Evolutionary conservation across 2,888 invertebrate species (phyloP).

Genomic region (Pollenia labialis): DNA sequence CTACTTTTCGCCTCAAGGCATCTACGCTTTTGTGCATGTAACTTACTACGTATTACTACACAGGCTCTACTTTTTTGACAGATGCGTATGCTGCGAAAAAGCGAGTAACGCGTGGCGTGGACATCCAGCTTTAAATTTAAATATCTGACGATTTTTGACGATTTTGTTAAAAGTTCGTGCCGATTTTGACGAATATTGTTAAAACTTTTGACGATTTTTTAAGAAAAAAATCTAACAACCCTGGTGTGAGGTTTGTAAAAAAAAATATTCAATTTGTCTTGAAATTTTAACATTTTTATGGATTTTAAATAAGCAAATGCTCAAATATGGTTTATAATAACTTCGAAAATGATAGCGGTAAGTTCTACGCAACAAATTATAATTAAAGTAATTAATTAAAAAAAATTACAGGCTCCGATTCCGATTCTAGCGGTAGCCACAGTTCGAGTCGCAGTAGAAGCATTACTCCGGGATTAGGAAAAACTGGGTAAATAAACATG

Average conservation of each 20-base stretch:
- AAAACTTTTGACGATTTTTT: too few species aligned
- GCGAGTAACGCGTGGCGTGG: too few species aligned
- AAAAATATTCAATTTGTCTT: constrained; percentile 5
- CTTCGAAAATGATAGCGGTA: constrained; percentile 80
- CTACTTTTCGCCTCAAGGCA: too few species aligned
- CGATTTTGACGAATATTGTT: too few species aligned
- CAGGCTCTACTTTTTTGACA: too few species aligned
- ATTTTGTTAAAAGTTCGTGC: too few species aligned
- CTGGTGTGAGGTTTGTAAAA: constrained; percentile 21
- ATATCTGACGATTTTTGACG: too few species aligned
- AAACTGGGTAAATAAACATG: constrained; percentile 35
- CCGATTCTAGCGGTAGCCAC: constrained; percentile 79
- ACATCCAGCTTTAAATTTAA: too few species aligned
- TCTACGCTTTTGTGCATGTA: too few species aligned
- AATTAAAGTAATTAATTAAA: background rate
- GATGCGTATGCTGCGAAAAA: too few species aligned
- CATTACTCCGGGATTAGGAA: constrained; percentile 79
- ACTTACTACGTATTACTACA: too few species aligned
- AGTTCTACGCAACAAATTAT: constrained; percentile 22
- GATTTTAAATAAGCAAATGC: constrained; percentile 5
- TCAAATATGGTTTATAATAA: constrained; percentile 77
- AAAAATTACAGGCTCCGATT: constrained; percentile 76
- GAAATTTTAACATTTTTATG: constrained; percentile 6
- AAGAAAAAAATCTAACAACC: too few species aligned
- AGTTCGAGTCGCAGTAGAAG: constrained; percentile 77